Evolutionary conservation across 2,888 invertebrate genomes (phyloP), one percentile per base, ranked within the genome.

Genomic region (Odontocerum albicorne): DNA sequence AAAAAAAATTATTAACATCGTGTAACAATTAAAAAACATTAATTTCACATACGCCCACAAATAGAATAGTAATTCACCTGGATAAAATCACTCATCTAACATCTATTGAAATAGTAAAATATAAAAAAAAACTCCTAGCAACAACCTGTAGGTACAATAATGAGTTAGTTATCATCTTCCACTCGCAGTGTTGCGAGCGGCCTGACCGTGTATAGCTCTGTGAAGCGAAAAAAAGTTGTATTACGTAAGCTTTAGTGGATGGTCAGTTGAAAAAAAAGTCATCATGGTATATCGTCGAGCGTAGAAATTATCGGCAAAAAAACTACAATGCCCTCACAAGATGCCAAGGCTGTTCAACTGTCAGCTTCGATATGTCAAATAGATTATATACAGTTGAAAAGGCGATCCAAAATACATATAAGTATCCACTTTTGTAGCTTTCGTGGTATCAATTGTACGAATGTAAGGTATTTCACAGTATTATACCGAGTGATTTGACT

Each of bases 81-180:
- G 33, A 12, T 22, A 43, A 43, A 45, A 45, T 45, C 33, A 17
- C 45, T 45, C 45, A 19, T 15, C 33, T 13, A 45, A 45, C 45
- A 33, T 33, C 45, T 45, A 33, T 45, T 33, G 36, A 50, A 42
- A 50, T 45, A 43, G 33, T 32, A 13, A 42, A 32, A 45, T 15
- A 27, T 16, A 42, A n/a, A 21, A 45, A 39, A 44, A 31, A 19
- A 19, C 32, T 36, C 52, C 22, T 53, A 39, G 52, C 52, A 53
- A 51, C 51, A 36, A 38, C 10, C 43, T 16, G 32, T 27, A 45
- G 38, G 44, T 42, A 27, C 22, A 44, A 36, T 35, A 43, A 12
- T 12, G 33, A 51, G 31, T 15, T 20, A 33, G 13, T 40, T 44
- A 44, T 44, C 52, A 15, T 22, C 51, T 16, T 13, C 22, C 16